A percentile compares a stretch with the other conserved stretches of the same genome.
Conservation (phyloP, 2,888 invertebrate genomes). For the Hypercompe scribonia region DNA sequence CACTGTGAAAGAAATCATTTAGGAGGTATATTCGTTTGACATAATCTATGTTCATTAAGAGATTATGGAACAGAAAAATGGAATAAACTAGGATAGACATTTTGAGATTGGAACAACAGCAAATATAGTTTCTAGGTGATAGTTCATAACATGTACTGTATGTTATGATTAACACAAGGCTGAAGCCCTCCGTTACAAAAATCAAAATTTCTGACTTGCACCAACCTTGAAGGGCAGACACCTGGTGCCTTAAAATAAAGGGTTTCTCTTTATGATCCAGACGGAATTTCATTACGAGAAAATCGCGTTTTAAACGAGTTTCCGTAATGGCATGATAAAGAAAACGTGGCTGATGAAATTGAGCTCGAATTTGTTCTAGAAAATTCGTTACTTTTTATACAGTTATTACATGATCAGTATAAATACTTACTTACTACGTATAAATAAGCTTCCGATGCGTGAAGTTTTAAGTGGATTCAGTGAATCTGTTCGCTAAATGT, state of each 20-base stretch:
- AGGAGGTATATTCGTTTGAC: slow-evolving; percentile 20
- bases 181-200: not conserved
- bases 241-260: slow-evolving; percentile 52
- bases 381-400: slow-evolving; percentile 30
- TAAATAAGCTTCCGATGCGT: too few relatives aligned
- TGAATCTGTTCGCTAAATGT: slow-evolving; percentile 18
- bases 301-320: slow-evolving; percentile 61
- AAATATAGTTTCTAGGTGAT: not conserved
- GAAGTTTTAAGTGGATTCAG: slow-evolving; percentile 40
- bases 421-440: slow-evolving; percentile 18
- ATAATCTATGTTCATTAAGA: slow-evolving; percentile 29
- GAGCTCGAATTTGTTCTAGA: slow-evolving; percentile 36
- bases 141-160: not conserved
- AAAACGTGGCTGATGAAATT: slow-evolving; percentile 52
- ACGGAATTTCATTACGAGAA: slow-evolving; percentile 69
- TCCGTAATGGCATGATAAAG: slow-evolving; percentile 50
- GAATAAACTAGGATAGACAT: slow-evolving; percentile 18
- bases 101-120: not conserved
- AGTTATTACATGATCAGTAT: slow-evolving; percentile 8
- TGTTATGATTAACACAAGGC: not conserved
- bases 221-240: slow-evolving; percentile 33
- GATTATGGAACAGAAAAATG: slow-evolving; percentile 24
- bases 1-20: slow-evolving; percentile 17
- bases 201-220: slow-evolving; percentile 14
- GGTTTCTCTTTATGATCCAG: slow-evolving; percentile 62